Conservation (phyloP, 1,140 invertebrate genomes). For the Cotesia chilonis region DNA sequence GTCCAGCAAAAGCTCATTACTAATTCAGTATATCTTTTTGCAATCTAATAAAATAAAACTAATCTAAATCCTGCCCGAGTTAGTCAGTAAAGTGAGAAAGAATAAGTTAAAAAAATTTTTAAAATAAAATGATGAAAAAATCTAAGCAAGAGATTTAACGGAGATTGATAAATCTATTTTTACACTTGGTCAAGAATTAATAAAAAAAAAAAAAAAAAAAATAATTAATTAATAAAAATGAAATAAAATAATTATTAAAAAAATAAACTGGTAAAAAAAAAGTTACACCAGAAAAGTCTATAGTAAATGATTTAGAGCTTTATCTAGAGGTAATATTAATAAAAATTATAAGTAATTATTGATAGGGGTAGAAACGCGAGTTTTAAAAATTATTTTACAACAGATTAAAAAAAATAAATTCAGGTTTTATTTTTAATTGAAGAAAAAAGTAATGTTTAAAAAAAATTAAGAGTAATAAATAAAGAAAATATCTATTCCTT, state of each 20-base stretch:
- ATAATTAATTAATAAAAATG: conserved; percentile 24
- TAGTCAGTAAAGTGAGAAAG: conserved; percentile 38
- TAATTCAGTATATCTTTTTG: conserved; percentile 10
- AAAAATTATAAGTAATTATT: conserved; percentile 37
- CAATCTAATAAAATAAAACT: not conserved
- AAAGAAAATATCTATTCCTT: not conserved
- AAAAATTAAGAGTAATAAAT: not conserved
- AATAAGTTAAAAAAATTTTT: conserved; percentile 29
- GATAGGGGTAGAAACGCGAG: conserved; percentile 53
- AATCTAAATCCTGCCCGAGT: conserved; percentile 18
- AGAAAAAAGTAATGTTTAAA: not conserved
- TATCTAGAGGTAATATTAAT: conserved; percentile 47
- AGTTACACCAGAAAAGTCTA: conserved; percentile 28
- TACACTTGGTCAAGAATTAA: conserved; percentile 53
- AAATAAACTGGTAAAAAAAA: conserved; percentile 22
- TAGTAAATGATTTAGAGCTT: conserved; percentile 45
- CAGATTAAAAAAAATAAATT: not conserved
- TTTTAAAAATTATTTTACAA: conserved; percentile 24
- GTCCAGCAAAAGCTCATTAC: not conserved
- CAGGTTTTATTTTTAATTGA: not conserved
- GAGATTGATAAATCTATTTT: conserved; percentile 56
- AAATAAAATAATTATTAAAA: conserved; percentile 22
- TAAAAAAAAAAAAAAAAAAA: conserved; percentile 39
- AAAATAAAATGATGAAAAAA: conserved; percentile 29
- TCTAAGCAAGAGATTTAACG: conserved; percentile 34